These are phyloP conservation scores for Meghimatium bilineatum DNA, from an alignment of 2,888 invertebrate genomes.

Conservation along the genomic window DNA sequence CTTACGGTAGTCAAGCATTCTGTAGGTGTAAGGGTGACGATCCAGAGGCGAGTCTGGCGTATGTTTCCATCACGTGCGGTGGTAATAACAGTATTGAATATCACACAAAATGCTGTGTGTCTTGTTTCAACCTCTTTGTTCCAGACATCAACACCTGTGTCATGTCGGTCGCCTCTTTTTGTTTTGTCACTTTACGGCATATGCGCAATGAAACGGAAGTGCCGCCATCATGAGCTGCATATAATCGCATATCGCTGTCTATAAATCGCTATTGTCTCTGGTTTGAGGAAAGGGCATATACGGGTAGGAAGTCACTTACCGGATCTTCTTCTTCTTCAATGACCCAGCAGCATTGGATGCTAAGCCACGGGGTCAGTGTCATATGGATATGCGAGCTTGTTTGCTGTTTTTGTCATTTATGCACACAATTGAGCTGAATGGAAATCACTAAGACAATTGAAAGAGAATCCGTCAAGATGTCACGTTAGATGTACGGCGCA, in stretches of 20 bases:
- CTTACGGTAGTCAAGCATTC: not conserved
- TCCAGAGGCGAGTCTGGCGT: not conserved
- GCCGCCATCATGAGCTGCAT: not conserved
- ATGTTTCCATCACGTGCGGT: not conserved
- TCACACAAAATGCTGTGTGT: not conserved
- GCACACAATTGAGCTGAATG: too few species aligned
- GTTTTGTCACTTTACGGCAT: not conserved
- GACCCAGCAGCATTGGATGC: too few species aligned
- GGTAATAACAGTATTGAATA: not conserved
- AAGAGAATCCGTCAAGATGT: too few species aligned
- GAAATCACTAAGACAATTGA: too few species aligned
- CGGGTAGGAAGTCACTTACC: not conserved
- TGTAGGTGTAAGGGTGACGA: not conserved
- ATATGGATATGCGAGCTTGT: too few species aligned
- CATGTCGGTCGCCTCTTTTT: constrained; percentile 5
- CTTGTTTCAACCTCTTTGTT: constrained; percentile 9
- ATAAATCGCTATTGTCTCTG: not conserved
- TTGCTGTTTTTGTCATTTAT: too few species aligned
- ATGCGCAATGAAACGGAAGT: constrained; percentile 11
- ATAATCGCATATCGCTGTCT: not conserved
- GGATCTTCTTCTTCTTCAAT: too few species aligned
- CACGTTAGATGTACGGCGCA: too few species aligned
- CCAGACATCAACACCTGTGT: constrained; percentile 12
- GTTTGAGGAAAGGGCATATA: not conserved
- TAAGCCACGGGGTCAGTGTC: too few species aligned